phyloP scores from a whole-genome alignment of 2,113 vertebrate species.

The Odontesthes bonariensis region DNA sequence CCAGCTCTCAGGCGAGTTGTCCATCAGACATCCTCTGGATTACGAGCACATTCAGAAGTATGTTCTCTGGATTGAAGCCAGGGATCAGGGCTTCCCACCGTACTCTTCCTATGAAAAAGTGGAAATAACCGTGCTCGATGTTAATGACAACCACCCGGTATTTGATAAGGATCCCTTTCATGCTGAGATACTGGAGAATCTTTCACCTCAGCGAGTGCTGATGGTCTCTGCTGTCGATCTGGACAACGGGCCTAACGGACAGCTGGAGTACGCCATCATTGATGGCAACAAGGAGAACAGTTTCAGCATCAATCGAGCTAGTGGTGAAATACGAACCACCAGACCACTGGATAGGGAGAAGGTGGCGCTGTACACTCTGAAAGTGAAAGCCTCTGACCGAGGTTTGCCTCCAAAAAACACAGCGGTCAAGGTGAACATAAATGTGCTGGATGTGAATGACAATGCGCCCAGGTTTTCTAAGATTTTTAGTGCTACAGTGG shows the following conservation, averaged over 20 bases:
- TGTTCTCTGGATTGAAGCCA: constrained; percentile 93
- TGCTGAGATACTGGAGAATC: constrained; percentile 91
- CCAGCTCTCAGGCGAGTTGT: constrained; percentile 92
- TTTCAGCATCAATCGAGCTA: constrained; percentile 90
- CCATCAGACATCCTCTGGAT: constrained; percentile 87
- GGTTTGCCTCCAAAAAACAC: constrained; percentile 87
- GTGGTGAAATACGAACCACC: constrained; percentile 92
- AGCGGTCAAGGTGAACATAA: constrained; percentile 86
- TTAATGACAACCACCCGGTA: constrained; percentile 92
- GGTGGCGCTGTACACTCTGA: constrained; percentile 85
- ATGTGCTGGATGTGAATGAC: constrained; percentile 94
- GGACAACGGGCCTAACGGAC: constrained; percentile 93
- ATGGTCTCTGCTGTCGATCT: constrained; percentile 87
- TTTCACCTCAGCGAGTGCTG: constrained; percentile 89
- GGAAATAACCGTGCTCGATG: constrained; percentile 89
- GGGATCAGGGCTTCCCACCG: constrained; percentile 95
- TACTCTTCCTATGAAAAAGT: constrained; percentile 95
- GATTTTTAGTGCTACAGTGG: constrained; percentile 93
- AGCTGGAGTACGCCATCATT: constrained; percentile 90
- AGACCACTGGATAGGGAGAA: constrained; percentile 92
- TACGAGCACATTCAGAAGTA: constrained; percentile 94
- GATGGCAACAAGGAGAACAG: constrained; percentile 91
- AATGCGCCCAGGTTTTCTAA: constrained; percentile 96
- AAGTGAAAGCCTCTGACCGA: constrained; percentile 90
- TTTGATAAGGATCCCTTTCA: constrained; percentile 92